phyloP scores from a whole-genome alignment of 2,888 invertebrate genomes.

The Flexamia atlantica region DNA sequence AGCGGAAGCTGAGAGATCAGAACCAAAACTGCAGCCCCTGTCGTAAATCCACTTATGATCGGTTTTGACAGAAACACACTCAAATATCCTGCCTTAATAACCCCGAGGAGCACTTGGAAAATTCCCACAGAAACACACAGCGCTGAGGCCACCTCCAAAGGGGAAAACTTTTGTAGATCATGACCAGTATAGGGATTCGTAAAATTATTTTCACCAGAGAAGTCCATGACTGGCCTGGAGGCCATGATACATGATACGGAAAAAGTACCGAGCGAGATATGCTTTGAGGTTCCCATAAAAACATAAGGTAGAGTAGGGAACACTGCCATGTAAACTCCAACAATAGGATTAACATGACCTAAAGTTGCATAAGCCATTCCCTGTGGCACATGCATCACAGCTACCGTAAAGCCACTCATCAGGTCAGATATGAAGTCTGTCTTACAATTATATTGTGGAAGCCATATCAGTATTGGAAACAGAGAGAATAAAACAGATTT shows the following conservation, averaged over 20 bases:
- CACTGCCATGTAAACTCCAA: slow-evolving; percentile 25
- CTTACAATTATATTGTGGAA: not conserved
- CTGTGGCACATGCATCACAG: slow-evolving; percentile 15
- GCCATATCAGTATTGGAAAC: slow-evolving; percentile 14
- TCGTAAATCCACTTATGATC: slow-evolving; percentile 16
- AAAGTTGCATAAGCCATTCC: slow-evolving; percentile 30
- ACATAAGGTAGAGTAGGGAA: slow-evolving; percentile 14
- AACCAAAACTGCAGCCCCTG: slow-evolving; percentile 30
- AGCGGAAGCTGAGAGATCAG: not conserved
- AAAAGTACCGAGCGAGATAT: slow-evolving; percentile 30
- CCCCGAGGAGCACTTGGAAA: not conserved
- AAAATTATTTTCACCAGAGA: not conserved
- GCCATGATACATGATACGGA: slow-evolving; percentile 20
- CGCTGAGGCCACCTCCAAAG: slow-evolving; percentile 2
- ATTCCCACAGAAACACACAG: slow-evolving; percentile 1
- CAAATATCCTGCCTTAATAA: not conserved
- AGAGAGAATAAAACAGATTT: not conserved
- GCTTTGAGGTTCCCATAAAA: slow-evolving; percentile 26
- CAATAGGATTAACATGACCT: not conserved
- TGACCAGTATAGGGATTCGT: not conserved
- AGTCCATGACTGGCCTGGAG: not conserved
- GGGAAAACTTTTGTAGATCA: not conserved
- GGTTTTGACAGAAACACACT: slow-evolving; percentile 31
- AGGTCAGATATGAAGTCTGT: not conserved
- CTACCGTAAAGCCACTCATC: slow-evolving; percentile 33